Conservation (phyloP, 1,140 invertebrate genomes). For the Hycleus cichorii region DNA sequence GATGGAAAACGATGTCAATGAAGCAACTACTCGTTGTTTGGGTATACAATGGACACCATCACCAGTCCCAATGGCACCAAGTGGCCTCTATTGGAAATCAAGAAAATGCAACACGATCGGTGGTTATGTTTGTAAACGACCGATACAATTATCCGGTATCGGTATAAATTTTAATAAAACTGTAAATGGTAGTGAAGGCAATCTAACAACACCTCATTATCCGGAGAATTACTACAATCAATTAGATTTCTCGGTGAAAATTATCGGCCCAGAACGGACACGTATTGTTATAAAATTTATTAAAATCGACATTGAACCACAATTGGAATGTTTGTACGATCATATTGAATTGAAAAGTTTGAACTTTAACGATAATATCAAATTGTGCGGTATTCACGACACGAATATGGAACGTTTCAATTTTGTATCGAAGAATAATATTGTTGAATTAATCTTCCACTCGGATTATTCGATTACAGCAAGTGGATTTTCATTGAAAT, state of each 20-base stretch:
- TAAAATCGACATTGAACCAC: conserved; percentile 61
- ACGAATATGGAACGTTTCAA: conserved; percentile 49
- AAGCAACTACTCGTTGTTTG: conserved; percentile 42
- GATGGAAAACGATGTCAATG: conserved; percentile 8
- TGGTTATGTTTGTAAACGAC: conserved; percentile 48
- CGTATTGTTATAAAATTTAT: conserved; percentile 59
- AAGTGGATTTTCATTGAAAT: conserved; percentile 56
- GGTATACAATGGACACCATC: conserved; percentile 56
- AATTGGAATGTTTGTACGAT: conserved; percentile 70
- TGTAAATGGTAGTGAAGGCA: conserved; percentile 47
- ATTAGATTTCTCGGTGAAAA: conserved; percentile 55
- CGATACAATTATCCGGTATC: conserved; percentile 22
- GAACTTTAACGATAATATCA: conserved; percentile 25
- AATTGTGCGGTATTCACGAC: conserved; percentile 51
- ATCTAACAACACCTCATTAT: conserved; percentile 54
- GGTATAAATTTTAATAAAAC: conserved; percentile 43
- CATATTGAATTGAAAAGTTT: conserved; percentile 50
- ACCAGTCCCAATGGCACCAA: conserved; percentile 49
- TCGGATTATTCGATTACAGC: conserved; percentile 62
- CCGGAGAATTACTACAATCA: conserved; percentile 61
- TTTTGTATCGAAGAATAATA: conserved; percentile 54
- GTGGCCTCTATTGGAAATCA: conserved; percentile 56
- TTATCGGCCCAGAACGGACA: conserved; percentile 51
- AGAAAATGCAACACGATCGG: conserved; percentile 50
- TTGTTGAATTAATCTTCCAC: conserved; percentile 55